Percentiles rank a stretch among this genome's conserved stretches.
Evolutionary conservation across 2,797 vertebrate genomes (phyloP).

Genomic region (Melanotaenia parkinsoni): DNA sequence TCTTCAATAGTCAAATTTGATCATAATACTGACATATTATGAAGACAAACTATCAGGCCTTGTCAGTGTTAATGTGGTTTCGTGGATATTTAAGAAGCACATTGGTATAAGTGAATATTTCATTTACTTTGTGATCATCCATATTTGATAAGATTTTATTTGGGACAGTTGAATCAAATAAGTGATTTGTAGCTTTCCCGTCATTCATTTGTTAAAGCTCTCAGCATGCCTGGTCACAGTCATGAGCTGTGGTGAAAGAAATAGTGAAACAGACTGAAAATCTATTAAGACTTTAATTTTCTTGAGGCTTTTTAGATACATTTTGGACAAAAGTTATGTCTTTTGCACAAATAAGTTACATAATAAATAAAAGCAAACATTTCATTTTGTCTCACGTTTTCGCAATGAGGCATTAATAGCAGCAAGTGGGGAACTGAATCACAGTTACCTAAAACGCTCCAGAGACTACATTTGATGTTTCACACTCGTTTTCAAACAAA

Average conservation of each 20-base stretch:
- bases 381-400: slow-evolving; percentile 47
- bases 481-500: slow-evolving; percentile 22
- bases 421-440: slow-evolving; percentile 63
- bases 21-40: slow-evolving; percentile 25
- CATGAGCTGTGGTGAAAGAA: slow-evolving; percentile 23
- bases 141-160: slow-evolving; percentile 58
- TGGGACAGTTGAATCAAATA: slow-evolving; percentile 38
- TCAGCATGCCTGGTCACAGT: not conserved
- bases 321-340: slow-evolving; percentile 58
- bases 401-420: slow-evolving; percentile 64
- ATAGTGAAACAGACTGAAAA: slow-evolving; percentile 58
- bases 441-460: slow-evolving; percentile 39
- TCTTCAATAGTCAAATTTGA: slow-evolving; percentile 16
- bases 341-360: slow-evolving; percentile 75
- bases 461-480: slow-evolving; percentile 22
- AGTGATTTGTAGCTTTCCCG: slow-evolving; percentile 29
- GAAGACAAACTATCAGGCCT: slow-evolving; percentile 37
- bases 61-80: slow-evolving; percentile 34
- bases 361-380: slow-evolving; percentile 76
- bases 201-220: slow-evolving; percentile 30
- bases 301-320: slow-evolving; percentile 69
- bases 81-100: slow-evolving; percentile 50
- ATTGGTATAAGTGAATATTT: slow-evolving; percentile 56
- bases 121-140: slow-evolving; percentile 52
- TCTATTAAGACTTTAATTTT: slow-evolving; percentile 86